phyloP scores from a whole-genome alignment of 2,797 vertebrate species.

The Cephalopachus bancanus region DNA sequence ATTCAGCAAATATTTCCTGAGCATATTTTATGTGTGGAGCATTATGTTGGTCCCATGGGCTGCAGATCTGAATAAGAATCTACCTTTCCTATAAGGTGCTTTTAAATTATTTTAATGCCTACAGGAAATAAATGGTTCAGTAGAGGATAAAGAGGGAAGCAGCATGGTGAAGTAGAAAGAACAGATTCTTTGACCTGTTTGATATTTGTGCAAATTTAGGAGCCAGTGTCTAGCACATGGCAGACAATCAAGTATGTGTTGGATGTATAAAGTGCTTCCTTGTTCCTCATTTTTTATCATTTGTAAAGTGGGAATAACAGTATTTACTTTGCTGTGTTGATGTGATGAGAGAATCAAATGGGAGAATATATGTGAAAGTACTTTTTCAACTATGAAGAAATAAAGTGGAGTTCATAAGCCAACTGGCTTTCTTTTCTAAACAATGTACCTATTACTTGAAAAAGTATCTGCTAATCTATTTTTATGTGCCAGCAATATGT shows the following conservation, averaged over 20 bases:
- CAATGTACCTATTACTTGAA: conserved; percentile 44
- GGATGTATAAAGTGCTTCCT: not conserved
- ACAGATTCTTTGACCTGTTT: not conserved
- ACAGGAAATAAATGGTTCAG: conserved; percentile 7
- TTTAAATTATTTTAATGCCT: conserved; percentile 32
- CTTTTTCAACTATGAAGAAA: conserved; percentile 4
- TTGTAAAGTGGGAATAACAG: not conserved
- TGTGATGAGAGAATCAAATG: conserved; percentile 38
- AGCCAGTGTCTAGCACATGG: not conserved
- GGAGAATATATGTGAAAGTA: not conserved
- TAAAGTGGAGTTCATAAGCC: not conserved
- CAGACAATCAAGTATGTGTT: not conserved
- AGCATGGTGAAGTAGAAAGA: not conserved
- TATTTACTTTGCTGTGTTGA: not conserved
- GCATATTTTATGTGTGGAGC: not conserved
- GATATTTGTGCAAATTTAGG: conserved; percentile 42
- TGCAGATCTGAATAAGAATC: not conserved
- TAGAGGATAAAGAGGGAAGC: not conserved
- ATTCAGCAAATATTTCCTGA: not conserved
- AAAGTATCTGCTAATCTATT: conserved; percentile 9
- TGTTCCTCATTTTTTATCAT: conserved; percentile 14
- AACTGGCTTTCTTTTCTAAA: conserved; percentile 40
- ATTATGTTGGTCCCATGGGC: not conserved
- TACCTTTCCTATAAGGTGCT: not conserved
- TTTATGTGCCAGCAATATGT: not conserved